Conservation (phyloP, 2,888 invertebrate species). For the Cryptosula pallasiana region DNA sequence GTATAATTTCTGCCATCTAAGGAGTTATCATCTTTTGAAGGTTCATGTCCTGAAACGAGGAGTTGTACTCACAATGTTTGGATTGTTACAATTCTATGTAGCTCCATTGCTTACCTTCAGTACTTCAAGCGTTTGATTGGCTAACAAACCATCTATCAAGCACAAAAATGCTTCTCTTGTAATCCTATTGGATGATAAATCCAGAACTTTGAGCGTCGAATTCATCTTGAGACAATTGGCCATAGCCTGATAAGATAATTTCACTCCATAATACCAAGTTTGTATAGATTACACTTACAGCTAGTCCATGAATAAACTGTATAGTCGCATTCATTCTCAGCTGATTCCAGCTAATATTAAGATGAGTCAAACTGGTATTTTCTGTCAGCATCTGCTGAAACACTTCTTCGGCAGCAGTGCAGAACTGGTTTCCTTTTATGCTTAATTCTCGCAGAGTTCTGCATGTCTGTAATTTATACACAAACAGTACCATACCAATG, state of each 20-base stretch:
- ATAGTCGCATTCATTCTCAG: not conserved
- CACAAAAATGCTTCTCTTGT: slow-evolving; percentile 7
- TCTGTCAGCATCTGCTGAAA: not conserved
- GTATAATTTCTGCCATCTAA: too few species aligned
- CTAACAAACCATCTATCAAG: not conserved
- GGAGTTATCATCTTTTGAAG: too few species aligned
- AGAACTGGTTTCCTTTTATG: not conserved
- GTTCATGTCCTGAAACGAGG: too few species aligned
- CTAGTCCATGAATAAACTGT: not conserved
- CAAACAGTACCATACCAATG: too few species aligned
- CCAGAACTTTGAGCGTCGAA: not conserved
- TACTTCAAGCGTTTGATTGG: not conserved
- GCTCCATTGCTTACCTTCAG: not conserved
- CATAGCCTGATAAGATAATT: too few species aligned
- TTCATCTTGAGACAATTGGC: not conserved
- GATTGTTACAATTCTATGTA: too few species aligned
- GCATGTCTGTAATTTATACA: not conserved
- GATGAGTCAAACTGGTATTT: not conserved
- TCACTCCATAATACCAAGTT: too few species aligned
- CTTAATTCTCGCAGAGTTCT: not conserved
- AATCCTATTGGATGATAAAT: slow-evolving; percentile 14
- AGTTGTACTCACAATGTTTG: too few species aligned
- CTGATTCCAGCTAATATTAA: slow-evolving; percentile 3
- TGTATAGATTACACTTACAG: too few species aligned
- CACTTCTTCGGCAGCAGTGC: not conserved